phyloP scores from a whole-genome alignment of 2,888 invertebrate genomes.

The Agrochola macilenta region DNA sequence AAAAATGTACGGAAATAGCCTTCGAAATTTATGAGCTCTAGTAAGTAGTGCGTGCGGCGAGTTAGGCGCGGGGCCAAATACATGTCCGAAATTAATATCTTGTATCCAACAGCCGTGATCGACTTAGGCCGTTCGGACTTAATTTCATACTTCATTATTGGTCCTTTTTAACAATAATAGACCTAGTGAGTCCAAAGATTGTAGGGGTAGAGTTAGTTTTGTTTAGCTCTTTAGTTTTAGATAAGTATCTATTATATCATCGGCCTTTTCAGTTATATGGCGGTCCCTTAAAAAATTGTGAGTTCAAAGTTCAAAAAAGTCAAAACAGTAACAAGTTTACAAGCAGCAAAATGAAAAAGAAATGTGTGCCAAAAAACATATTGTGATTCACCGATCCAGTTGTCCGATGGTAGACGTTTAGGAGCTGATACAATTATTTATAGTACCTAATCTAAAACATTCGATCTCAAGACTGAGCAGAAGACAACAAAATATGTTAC shows the following conservation, averaged over 20 bases:
- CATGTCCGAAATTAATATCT: constrained; percentile 81
- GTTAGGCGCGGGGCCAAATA: constrained; percentile 85
- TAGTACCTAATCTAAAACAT: constrained; percentile 35
- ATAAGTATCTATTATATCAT: neutral
- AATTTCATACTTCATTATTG: constrained; percentile 63
- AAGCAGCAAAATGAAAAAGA: constrained; percentile 21
- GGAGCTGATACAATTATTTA: constrained; percentile 29
- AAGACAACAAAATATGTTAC: constrained; percentile 31
- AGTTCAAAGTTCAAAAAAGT: constrained; percentile 2
- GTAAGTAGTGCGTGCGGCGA: constrained; percentile 79
- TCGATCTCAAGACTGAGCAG: constrained; percentile 17
- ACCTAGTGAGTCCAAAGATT: neutral
- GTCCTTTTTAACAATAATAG: constrained; percentile 6
- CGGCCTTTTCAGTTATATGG: neutral
- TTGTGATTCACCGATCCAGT: constrained; percentile 45
- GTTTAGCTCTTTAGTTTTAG: neutral
- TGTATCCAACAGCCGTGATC: constrained; percentile 76
- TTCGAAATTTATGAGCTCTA: constrained; percentile 80
- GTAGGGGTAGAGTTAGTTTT: neutral
- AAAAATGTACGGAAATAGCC: constrained; percentile 81
- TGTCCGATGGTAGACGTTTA: constrained; percentile 33
- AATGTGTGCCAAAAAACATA: constrained; percentile 31
- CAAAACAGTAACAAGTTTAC: constrained; percentile 12
- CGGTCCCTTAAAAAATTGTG: neutral
- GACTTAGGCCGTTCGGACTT: constrained; percentile 60